Conservation (phyloP, 2,113 vertebrate species). For the Lophius piscatorius region DNA sequence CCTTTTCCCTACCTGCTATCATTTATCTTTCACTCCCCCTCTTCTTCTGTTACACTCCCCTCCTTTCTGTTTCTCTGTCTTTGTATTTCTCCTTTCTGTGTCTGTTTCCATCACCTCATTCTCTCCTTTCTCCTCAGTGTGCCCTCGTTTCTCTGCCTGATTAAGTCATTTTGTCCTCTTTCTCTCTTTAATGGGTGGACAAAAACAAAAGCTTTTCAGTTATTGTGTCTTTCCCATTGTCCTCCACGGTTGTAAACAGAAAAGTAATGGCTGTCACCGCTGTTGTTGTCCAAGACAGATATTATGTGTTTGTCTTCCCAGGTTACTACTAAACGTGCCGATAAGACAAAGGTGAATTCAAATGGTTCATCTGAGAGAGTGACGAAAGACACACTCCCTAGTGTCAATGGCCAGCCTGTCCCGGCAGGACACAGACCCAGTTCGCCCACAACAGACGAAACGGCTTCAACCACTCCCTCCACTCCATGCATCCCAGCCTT, state of each 20-base stretch:
- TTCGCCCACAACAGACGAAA: slow-evolving; percentile 47
- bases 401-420: slow-evolving; percentile 48
- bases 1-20: slow-evolving; percentile 77
- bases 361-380: slow-evolving; percentile 64
- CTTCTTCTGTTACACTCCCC: slow-evolving; percentile 55
- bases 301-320: slow-evolving; percentile 61
- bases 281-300: slow-evolving; percentile 42
- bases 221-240: slow-evolving; percentile 29
- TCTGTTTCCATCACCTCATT: slow-evolving; percentile 66
- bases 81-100: slow-evolving; percentile 74
- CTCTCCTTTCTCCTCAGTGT: slow-evolving; percentile 46
- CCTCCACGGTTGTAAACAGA: slow-evolving; percentile 28
- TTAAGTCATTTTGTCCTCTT: slow-evolving; percentile 63
- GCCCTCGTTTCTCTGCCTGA: slow-evolving; percentile 68
- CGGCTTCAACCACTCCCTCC: slow-evolving; percentile 33
- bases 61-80: slow-evolving; percentile 58
- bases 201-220: slow-evolving; percentile 55
- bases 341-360: slow-evolving; percentile 72
- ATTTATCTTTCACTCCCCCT: slow-evolving; percentile 77
- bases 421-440: slow-evolving; percentile 56
- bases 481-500: slow-evolving; percentile 27
- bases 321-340: slow-evolving; percentile 73
- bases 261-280: slow-evolving; percentile 37
- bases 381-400: slow-evolving; percentile 62
- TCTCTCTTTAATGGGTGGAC: slow-evolving; percentile 50